These are phyloP conservation scores for Hydrotaea cyrtoneurina DNA, from an alignment of 2,888 invertebrate genomes.

Conservation along the genomic window DNA sequence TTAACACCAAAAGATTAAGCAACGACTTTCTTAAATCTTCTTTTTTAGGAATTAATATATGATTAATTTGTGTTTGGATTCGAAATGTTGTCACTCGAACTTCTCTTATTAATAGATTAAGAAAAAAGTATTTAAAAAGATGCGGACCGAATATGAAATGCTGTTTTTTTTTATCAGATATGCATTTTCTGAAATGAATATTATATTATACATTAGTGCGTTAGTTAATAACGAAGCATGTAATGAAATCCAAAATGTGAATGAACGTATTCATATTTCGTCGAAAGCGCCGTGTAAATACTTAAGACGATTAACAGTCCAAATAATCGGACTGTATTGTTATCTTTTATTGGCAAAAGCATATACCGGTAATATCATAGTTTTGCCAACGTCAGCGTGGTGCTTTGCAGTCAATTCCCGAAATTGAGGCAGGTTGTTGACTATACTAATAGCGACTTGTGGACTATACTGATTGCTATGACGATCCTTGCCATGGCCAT, in stretches of 20 bases:
- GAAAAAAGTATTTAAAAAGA: too few relatives aligned
- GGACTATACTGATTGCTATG: slow-evolving; percentile 74
- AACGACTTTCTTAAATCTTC: too few relatives aligned
- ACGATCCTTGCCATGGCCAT: slow-evolving; percentile 61
- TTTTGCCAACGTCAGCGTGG: slow-evolving; percentile 70
- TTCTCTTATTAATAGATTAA: too few relatives aligned
- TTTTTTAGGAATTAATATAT: too few relatives aligned
- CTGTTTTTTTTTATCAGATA: background rate
- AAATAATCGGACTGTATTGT: background rate
- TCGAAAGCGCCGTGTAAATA: too few relatives aligned
- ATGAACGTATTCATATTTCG: too few relatives aligned
- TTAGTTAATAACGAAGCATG: background rate
- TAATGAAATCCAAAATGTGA: slow-evolving; percentile 41
- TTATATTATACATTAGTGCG: background rate
- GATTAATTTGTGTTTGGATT: too few relatives aligned
- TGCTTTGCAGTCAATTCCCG: slow-evolving; percentile 75
- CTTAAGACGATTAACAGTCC: too few relatives aligned
- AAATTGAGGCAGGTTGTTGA: slow-evolving; percentile 71
- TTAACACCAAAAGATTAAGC: too few relatives aligned
- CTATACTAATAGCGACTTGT: slow-evolving; percentile 72
- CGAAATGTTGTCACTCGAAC: too few relatives aligned
- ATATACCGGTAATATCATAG: slow-evolving; percentile 18
- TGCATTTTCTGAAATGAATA: slow-evolving; percentile 1
- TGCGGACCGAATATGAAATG: background rate
- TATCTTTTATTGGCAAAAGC: background rate